Base-by-base conservation (phyloP, 2,888 invertebrate species). In the Melolontha melolontha region DNA sequence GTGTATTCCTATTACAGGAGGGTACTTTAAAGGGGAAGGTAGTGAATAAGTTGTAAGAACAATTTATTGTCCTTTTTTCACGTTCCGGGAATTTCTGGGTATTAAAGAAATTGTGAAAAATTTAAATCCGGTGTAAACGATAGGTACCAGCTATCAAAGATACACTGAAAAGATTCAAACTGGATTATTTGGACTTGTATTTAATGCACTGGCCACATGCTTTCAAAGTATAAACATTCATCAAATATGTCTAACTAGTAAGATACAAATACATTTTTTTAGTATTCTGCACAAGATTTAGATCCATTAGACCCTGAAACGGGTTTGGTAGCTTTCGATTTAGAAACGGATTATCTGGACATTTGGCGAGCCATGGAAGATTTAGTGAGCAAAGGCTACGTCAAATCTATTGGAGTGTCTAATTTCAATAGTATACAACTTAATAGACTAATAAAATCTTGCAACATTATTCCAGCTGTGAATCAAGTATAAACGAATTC, bases 351-450 rank as follows among this genome's bases (percentile, higher is more conserved):
- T 79, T 91, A 86, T 74, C 69, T 90, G 14, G 91, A 90, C 27
- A 90, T 90, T 1, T 91, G 90, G 88, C 86, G 87, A 76, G 90
- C 85, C 1, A 88, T 93, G 89, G 92, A 93, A 77, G 84, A 86
- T 70, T 84, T 89, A 29, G 85, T 89, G 1, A 83, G 85, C 17
- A 84, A 88, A 65, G 90, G 91, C 10, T 79, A 92, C 39, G 83
- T 86, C 0, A 90, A 88, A 75, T 87, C 87, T 69, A 91, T 93
- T 73, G 93, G 93, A 0, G 79, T 93, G 6, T 92, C 92, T 47
- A 93, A 93, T 80, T 93, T 93, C 78, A 93, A 91, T 80, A 87
- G 86, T 2, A 84, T 88, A 73, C 93, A 93, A 80, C 80, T 93
- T 55, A 83, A 87, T 12, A 85, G 90, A 65, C 76, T 94, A 27